Evolutionary conservation across 2,113 vertebrate genomes (phyloP), one percentile per base, ranked within the genome.

Genomic region (Nannospalax galili): DNA sequence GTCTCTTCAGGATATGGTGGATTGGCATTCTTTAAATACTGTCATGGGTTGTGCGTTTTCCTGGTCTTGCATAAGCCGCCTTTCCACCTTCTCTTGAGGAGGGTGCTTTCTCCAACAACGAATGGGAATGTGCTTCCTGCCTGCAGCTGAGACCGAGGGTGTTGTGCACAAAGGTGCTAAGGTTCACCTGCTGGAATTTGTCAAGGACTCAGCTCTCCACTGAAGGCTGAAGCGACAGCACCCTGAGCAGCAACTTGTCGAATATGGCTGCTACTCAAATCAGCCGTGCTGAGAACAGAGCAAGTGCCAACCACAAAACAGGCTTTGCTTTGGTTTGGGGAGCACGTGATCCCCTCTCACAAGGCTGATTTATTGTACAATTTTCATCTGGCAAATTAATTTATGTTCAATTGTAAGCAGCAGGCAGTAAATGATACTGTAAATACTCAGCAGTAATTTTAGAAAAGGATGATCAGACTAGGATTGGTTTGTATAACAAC

Each of bases 381-480:
- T 94, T 96, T 88, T 70, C 87, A 94, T 81, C 69, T 72, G 90
- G 93, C 77, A 77, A 75, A 74, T 90, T 84, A 75, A 74, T 90
- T 84, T 91, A 65, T 96, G 82, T n/a, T 30, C 52, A 95, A 37
- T 94, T 95, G 65, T 75, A 91, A 96, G 86, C 95, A 95, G 95
- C 80, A 80, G 91, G 84, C 86, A 88, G 84, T 62, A 92, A 77
- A 87, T 90, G 91, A 88, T 74, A 89, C 72, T 60, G 7, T 82
- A 82, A 60, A 52, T 93, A 74, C 37, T 84, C 73, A 78, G 19
- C 28, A 60, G 52, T 89, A 26, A 87, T 95, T 95, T 94, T 87
- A 94, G 70, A 84, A 28, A 95, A 56, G 32, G 45, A 16, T 48
- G 22, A 93, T 95, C 67, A 85, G 60, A 92, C 70, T 37, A 96